These are phyloP conservation scores for Lobophora halterata DNA, from an alignment of 2,888 invertebrate genomes.

Conservation along the genomic window DNA sequence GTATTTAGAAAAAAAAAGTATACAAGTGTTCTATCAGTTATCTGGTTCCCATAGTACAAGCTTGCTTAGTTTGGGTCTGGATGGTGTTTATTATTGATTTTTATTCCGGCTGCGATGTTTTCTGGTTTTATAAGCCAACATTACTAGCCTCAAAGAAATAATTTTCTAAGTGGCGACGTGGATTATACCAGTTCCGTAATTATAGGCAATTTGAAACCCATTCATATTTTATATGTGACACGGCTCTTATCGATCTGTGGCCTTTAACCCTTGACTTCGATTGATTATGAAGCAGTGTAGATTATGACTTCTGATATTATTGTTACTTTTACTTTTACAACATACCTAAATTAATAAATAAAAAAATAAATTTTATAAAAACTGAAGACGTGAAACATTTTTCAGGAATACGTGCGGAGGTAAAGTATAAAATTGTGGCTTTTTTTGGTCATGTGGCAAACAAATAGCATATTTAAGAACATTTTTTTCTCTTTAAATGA, in stretches of 20 bases:
- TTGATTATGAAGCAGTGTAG: constrained; percentile 1
- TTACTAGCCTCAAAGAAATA: constrained; percentile 2
- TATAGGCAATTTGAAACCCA: constrained; percentile 14
- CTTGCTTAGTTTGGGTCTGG: too few relatives aligned
- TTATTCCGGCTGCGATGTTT: too few relatives aligned
- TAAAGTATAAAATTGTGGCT: too few relatives aligned
- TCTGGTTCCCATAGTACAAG: too few relatives aligned
- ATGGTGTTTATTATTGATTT: too few relatives aligned
- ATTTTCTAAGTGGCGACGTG: constrained; percentile 2
- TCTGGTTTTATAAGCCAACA: neutral
- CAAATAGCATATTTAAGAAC: neutral
- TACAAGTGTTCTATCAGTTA: too few relatives aligned
- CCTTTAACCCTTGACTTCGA: constrained; percentile 2
- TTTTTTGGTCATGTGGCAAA: too few relatives aligned
- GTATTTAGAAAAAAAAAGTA: too few relatives aligned
- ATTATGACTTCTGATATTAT: neutral
- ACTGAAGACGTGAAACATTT: neutral
- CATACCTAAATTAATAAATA: neutral
- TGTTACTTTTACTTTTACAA: neutral
- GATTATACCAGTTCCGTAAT: constrained; percentile 10
- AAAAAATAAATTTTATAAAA: neutral
- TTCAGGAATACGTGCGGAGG: too few relatives aligned
- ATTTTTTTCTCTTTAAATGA: neutral
- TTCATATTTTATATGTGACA: constrained; percentile 15
- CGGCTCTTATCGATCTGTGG: constrained; percentile 11